Evolutionary conservation across 2,888 invertebrate species (phyloP).

Genomic region (Platypus cylindrus): DNA sequence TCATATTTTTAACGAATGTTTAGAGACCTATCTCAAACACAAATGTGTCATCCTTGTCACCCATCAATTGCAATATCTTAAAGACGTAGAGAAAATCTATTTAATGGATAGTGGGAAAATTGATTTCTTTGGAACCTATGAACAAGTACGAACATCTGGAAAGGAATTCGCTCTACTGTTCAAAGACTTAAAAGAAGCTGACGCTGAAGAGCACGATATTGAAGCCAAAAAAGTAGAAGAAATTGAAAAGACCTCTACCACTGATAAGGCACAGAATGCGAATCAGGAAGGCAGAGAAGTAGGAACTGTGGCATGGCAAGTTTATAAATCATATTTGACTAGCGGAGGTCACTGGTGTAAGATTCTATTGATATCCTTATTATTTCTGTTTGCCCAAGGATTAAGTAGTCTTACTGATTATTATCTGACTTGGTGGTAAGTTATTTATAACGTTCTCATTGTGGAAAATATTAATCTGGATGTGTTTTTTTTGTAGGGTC

Average conservation of each 20-base stretch:
- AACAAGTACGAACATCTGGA: conserved; percentile 54
- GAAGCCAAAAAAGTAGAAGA: conserved; percentile 9
- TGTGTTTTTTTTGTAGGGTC: conserved; percentile 15
- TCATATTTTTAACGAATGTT: conserved; percentile 72
- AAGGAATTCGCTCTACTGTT: conserved; percentile 52
- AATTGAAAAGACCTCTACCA: conserved; percentile 18
- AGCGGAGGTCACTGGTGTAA: conserved; percentile 54
- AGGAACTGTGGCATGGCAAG: conserved; percentile 39
- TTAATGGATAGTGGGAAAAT: conserved; percentile 43
- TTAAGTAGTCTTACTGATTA: conserved; percentile 65
- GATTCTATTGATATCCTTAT: conserved; percentile 39
- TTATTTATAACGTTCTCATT: background rate
- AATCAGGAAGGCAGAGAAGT: conserved; percentile 46
- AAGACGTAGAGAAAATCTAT: conserved; percentile 41
- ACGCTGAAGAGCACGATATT: conserved; percentile 20
- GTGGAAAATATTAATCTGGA: background rate
- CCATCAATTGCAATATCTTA: conserved; percentile 54
- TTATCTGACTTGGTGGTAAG: conserved; percentile 64
- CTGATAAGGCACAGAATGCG: conserved; percentile 21
- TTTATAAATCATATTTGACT: conserved; percentile 56
- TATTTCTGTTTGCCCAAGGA: conserved; percentile 15
- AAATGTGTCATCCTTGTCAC: conserved; percentile 65
- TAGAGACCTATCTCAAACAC: conserved; percentile 46
- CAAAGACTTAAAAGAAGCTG: conserved; percentile 8
- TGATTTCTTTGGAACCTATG: conserved; percentile 51